A percentile compares a stretch with the other conserved stretches of the same genome.
These are phyloP conservation scores for Eupeodes corollae DNA, from an alignment of 1,140 invertebrate genomes.

Conservation along the genomic window DNA sequence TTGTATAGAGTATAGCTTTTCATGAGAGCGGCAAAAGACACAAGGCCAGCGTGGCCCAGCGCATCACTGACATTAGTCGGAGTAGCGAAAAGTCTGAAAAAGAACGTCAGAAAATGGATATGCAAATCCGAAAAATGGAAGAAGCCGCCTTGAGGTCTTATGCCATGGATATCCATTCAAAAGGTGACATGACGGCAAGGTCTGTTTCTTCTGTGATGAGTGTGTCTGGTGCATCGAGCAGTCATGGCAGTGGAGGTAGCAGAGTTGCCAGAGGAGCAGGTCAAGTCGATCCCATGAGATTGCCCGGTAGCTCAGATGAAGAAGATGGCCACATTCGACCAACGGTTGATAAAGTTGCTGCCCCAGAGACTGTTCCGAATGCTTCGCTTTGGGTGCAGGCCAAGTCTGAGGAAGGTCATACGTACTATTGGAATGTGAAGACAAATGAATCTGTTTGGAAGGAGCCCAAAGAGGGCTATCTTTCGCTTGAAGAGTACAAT, in stretches of 20 bases:
- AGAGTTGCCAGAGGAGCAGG: slow-evolving; percentile 2
- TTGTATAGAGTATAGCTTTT: slow-evolving; percentile 77
- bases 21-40: slow-evolving; percentile 90
- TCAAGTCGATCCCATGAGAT: slow-evolving; percentile 30
- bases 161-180: slow-evolving; percentile 50
- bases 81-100: slow-evolving; percentile 69
- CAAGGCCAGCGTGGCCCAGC: slow-evolving; percentile 84
- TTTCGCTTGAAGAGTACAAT: slow-evolving; percentile 50
- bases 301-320: slow-evolving; percentile 29
- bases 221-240: slow-evolving; percentile 4
- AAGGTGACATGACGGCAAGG: slow-evolving; percentile 57
- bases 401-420: slow-evolving; percentile 47
- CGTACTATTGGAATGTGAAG: slow-evolving; percentile 70
- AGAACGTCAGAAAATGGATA: slow-evolving; percentile 62
- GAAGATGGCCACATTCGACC: slow-evolving; percentile 35
- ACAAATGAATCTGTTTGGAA: slow-evolving; percentile 58
- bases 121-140: slow-evolving; percentile 81
- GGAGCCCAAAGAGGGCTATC: slow-evolving; percentile 50
- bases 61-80: slow-evolving; percentile 72
- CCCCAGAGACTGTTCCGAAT: slow-evolving; percentile 25
- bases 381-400: slow-evolving; percentile 56
- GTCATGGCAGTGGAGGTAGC: slow-evolving; percentile 1
- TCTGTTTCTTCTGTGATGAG: slow-evolving; percentile 26
- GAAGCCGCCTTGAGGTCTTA: slow-evolving; percentile 73
- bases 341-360: slow-evolving; percentile 27